Percentiles rank a stretch among this genome's conserved stretches.
These are phyloP conservation scores for Chloroclysta siterata DNA, from an alignment of 2,888 invertebrate genomes.

Conservation along the genomic window DNA sequence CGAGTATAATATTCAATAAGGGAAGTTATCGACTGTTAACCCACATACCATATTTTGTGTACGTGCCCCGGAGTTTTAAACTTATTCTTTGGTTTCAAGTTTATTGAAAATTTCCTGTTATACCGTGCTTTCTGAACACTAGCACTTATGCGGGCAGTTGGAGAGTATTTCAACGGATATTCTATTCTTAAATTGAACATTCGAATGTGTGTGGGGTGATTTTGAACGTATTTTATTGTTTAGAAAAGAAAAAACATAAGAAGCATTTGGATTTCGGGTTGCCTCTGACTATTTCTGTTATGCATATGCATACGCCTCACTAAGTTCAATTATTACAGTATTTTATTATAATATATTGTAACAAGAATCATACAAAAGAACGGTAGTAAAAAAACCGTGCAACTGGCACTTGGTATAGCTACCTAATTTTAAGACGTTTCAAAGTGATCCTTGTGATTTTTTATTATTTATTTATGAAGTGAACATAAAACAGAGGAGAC, in stretches of 20 bases:
- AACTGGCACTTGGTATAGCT: too few species aligned
- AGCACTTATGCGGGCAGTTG: constrained; percentile 11
- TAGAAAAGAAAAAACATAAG: neutral
- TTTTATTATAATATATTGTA: too few species aligned
- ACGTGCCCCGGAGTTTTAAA: constrained; percentile 37
- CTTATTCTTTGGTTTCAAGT: constrained; percentile 41
- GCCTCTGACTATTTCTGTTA: too few species aligned
- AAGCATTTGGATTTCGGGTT: neutral
- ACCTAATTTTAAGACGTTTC: too few species aligned
- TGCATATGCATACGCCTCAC: too few species aligned
- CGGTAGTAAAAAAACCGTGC: too few species aligned
- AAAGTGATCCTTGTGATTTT: too few species aligned
- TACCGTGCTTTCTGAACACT: constrained; percentile 29
- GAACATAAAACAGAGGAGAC: too few species aligned
- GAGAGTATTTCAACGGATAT: constrained; percentile 15
- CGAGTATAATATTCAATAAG: constrained; percentile 75
- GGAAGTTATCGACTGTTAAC: constrained; percentile 47
- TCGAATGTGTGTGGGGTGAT: constrained; percentile 1
- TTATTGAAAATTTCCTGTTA: constrained; percentile 41
- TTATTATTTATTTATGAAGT: too few species aligned
- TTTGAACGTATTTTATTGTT: constrained; percentile 4
- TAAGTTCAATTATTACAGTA: too few species aligned
- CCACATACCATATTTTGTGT: constrained; percentile 48
- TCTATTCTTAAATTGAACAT: constrained; percentile 15
- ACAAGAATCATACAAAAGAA: too few species aligned